Conservation (phyloP, 2,797 vertebrate genomes). For the Clangula hyemalis region DNA sequence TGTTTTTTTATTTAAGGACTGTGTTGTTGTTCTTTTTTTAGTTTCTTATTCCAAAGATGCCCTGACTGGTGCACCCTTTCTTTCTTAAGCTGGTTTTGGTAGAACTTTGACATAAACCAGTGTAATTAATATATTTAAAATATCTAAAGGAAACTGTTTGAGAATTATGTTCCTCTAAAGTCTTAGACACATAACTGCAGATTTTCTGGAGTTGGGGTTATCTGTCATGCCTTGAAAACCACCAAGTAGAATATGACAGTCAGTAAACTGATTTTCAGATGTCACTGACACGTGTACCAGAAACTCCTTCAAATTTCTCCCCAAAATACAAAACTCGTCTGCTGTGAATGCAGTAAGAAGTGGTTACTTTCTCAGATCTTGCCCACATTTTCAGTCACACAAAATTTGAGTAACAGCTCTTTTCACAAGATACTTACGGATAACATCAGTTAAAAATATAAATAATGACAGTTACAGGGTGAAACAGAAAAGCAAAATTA, state of each 20-base stretch:
- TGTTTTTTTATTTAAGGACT: background rate
- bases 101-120: background rate
- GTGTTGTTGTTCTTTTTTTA: background rate
- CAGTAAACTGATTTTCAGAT: background rate
- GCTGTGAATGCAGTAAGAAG: background rate
- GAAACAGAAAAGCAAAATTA: conserved; percentile 33
- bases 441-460: conserved; percentile 2
- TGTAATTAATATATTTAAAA: background rate
- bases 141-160: background rate
- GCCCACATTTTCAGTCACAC: background rate
- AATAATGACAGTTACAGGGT: background rate
- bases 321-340: background rate
- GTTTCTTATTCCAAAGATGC: background rate
- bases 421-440: background rate
- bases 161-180: background rate
- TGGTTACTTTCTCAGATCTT: conserved; percentile 6
- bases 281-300: background rate
- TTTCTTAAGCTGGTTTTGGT: background rate
- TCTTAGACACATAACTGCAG: background rate
- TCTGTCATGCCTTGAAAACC: background rate
- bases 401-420: background rate
- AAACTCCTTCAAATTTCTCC: background rate
- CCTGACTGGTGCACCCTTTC: background rate
- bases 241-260: background rate
- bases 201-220: background rate